These are phyloP conservation scores for Trissolcus japonicus DNA, from an alignment of 2,888 invertebrate species.

Conservation along the genomic window DNA sequence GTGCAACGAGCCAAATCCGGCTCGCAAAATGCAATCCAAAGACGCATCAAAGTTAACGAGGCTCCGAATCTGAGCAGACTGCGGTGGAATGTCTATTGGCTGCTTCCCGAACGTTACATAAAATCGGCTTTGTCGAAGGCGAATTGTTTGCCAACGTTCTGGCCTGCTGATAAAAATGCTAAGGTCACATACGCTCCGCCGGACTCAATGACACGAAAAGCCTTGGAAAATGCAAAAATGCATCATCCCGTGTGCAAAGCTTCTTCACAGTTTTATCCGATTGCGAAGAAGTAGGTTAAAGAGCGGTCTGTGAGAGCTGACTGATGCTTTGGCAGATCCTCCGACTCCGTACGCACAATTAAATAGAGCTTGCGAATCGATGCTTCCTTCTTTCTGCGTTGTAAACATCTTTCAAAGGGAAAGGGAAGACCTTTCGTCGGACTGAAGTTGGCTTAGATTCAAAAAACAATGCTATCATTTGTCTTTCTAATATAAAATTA, in stretches of 20 bases:
- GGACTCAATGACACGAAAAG: slow-evolving; percentile 29
- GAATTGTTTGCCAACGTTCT: slow-evolving; percentile 26
- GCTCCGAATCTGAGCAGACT: slow-evolving; percentile 26
- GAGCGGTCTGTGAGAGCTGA: not conserved
- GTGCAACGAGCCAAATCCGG: slow-evolving; percentile 48
- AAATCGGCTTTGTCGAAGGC: slow-evolving; percentile 34
- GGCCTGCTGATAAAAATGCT: slow-evolving; percentile 31
- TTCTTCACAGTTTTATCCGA: not conserved
- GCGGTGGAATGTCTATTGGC: slow-evolving; percentile 32
- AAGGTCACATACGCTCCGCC: slow-evolving; percentile 12
- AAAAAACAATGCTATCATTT: too few relatives aligned
- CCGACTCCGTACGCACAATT: slow-evolving; percentile 13
- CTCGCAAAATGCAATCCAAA: slow-evolving; percentile 39
- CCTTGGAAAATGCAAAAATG: slow-evolving; percentile 11
- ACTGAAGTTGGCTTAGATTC: too few relatives aligned
- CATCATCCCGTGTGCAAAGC: not conserved
- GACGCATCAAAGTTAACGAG: slow-evolving; percentile 48
- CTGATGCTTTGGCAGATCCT: slow-evolving; percentile 6
- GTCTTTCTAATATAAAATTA: too few relatives aligned
- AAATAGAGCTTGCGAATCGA: slow-evolving; percentile 11
- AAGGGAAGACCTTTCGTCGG: slow-evolving; percentile 32
- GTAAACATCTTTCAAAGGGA: slow-evolving; percentile 67
- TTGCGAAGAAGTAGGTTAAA: slow-evolving; percentile 14
- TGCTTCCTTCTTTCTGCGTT: slow-evolving; percentile 39
- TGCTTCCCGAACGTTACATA: slow-evolving; percentile 27